Evolutionary conservation across 30 jellyfish, hydroid and myxozoan genomes (phyloP).

Genomic region (Pseudorhiza aurosa): DNA sequence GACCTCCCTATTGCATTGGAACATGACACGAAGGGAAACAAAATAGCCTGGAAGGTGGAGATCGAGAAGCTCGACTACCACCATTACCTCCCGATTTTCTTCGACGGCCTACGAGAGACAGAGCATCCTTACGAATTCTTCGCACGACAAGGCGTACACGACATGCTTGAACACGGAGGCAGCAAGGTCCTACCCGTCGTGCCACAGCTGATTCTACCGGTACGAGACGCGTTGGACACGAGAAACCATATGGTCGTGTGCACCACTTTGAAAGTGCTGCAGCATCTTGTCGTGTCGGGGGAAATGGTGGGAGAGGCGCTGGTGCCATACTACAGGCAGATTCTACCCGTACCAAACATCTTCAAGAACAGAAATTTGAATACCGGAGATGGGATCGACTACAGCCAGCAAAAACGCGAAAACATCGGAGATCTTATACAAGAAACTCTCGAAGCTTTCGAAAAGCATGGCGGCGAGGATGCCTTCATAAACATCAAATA

Average conservation of each 20-base stretch:
- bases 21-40: slow-evolving; percentile 95
- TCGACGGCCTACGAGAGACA: slow-evolving; percentile 89
- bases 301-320: slow-evolving; percentile 98
- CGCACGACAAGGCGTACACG: slow-evolving; percentile 97
- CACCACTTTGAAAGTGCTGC: slow-evolving; percentile 86
- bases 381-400: slow-evolving; percentile 91
- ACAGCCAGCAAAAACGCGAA: slow-evolving; percentile 92
- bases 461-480: slow-evolving; percentile 87
- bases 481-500: slow-evolving; percentile 90
- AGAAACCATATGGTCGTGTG: slow-evolving; percentile 80
- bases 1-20: slow-evolving; percentile 95
- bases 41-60: slow-evolving; percentile 97
- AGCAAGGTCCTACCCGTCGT: slow-evolving; percentile 85
- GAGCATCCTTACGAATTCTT: slow-evolving; percentile 95
- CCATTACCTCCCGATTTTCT: slow-evolving; percentile 90
- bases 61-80: slow-evolving; percentile 93
- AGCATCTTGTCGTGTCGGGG: slow-evolving; percentile 89
- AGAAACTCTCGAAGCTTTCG: slow-evolving; percentile 89
- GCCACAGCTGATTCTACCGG: slow-evolving; percentile 92
- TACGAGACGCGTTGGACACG: slow-evolving; percentile 89
- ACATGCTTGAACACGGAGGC: slow-evolving; percentile 95
- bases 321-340: slow-evolving; percentile 93
- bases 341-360: slow-evolving; percentile 86
- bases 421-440: slow-evolving; percentile 92
- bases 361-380: slow-evolving; percentile 86